Base-by-base conservation (phyloP, 2,888 invertebrate genomes). In the Torymus auratus region DNA sequence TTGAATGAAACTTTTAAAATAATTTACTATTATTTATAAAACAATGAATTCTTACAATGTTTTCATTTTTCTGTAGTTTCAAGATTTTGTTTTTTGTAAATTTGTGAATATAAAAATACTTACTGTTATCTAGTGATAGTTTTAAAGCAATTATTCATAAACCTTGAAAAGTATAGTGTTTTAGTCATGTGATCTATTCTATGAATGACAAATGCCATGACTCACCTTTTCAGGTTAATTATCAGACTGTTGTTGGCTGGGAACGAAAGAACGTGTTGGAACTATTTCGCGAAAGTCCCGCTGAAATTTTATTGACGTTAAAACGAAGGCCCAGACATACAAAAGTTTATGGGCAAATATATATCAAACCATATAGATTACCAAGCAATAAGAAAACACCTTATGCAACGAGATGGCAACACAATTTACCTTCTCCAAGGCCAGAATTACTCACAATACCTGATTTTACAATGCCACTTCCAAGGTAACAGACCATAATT, bases 291-390 rank as follows among this genome's bases (percentile, higher is more conserved):
- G 96, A 96, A 87, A 95, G 95, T 81, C 94, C 95, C 15, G 94
- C 95, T n/a, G 96, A 96, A 89, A 94, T 96, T 69, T 93, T 96
- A 69, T 91, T 97, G 62, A 95, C 97, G 0, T 91, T 97, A 62
- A 97, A 97, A 90, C 96, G 96, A 88, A 92, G 96, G 14, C 97
- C 97, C 0, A 93, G 95, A 62, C 96, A 96, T 86, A 95, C 95
- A 23, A 95, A 95, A 90, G 94, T 95, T 58, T 95, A 95, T 86
- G 96, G 96, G 0, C 94, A 94, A 87, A 94, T 95, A 86, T 94
- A 94, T 86, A 94, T 94, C 91, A 93, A 95, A 87, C 95, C 95
- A 0, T 95, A 95, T 88, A 92, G 95, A 70, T 90, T 95, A 85
- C 95, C 95, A 11, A 95, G 95, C 87, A 94, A 94, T 88, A 95